These are phyloP conservation scores for Ctena decussata DNA, from an alignment of 2,888 invertebrate species.

Conservation along the genomic window DNA sequence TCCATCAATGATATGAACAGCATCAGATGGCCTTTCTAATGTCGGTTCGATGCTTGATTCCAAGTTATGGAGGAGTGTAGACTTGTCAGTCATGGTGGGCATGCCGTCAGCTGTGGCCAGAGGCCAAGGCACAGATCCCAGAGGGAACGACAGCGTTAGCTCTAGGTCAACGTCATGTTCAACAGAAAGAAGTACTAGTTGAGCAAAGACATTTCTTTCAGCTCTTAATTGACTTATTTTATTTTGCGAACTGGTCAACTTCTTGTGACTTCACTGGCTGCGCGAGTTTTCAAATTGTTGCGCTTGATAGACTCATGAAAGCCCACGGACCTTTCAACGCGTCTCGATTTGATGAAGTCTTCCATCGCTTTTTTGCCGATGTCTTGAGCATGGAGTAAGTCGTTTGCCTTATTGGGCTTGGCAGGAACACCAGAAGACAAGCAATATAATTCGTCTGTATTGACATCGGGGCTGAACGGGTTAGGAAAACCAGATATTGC, in stretches of 20 bases:
- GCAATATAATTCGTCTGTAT: background rate
- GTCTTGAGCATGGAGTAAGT: background rate
- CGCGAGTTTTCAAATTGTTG: slow-evolving; percentile 54
- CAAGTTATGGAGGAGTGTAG: slow-evolving; percentile 4
- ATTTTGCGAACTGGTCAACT: slow-evolving; percentile 26
- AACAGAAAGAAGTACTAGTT: slow-evolving; percentile 3
- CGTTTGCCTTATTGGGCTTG: background rate
- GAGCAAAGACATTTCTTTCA: slow-evolving; percentile 22
- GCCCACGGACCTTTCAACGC: slow-evolving; percentile 19
- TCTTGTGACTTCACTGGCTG: background rate
- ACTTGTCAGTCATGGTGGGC: slow-evolving; percentile 23
- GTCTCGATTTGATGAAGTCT: background rate
- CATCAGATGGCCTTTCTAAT: background rate
- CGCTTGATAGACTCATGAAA: slow-evolving; percentile 47
- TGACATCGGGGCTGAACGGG: slow-evolving; percentile 13
- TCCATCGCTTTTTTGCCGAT: slow-evolving; percentile 31
- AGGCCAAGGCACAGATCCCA: slow-evolving; percentile 50
- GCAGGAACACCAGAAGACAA: background rate
- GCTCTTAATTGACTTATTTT: slow-evolving; percentile 33
- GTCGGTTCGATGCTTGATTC: background rate
- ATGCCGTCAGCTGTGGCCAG: slow-evolving; percentile 17
- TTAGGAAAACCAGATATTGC: slow-evolving; percentile 35
- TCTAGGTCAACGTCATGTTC: slow-evolving; percentile 55
- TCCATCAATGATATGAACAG: background rate
- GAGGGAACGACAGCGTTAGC: slow-evolving; percentile 39